phyloP scores from a whole-genome alignment of 2,797 vertebrate genomes.

The Alectoris magna region DNA sequence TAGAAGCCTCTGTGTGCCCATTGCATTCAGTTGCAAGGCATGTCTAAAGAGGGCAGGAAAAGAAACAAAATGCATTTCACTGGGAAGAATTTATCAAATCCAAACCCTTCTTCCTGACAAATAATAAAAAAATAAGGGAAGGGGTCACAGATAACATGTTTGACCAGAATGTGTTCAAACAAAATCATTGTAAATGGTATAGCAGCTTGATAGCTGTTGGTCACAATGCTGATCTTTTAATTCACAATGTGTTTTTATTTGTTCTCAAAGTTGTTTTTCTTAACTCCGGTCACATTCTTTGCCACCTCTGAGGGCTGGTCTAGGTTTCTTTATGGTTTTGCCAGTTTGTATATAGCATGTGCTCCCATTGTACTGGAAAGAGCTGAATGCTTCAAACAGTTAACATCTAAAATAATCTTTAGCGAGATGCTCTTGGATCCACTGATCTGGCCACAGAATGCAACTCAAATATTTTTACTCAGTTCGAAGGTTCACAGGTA shows the following conservation, averaged over 20 bases:
- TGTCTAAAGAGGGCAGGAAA: conserved; percentile 76
- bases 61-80: background rate
- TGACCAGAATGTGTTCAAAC: too few relatives aligned
- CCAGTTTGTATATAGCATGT: too few relatives aligned
- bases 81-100: background rate
- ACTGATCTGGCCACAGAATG: background rate
- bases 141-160: background rate
- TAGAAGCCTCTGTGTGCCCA: conserved; percentile 92
- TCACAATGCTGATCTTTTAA: too few relatives aligned
- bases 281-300: too few relatives aligned
- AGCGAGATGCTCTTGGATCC: background rate
- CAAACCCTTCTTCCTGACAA: background rate
- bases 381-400: background rate
- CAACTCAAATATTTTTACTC: background rate
- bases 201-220: too few relatives aligned
- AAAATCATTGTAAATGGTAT: too few relatives aligned
- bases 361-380: too few relatives aligned
- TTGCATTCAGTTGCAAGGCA: conserved; percentile 92
- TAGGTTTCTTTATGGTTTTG: too few relatives aligned
- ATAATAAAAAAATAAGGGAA: background rate
- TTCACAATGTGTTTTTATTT: too few relatives aligned
- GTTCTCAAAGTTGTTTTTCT: too few relatives aligned
- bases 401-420: background rate
- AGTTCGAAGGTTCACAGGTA: background rate
- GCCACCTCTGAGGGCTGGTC: too few relatives aligned